These are phyloP conservation scores for Byasa hedistus DNA, from an alignment of 2,888 invertebrate species.

Conservation along the genomic window DNA sequence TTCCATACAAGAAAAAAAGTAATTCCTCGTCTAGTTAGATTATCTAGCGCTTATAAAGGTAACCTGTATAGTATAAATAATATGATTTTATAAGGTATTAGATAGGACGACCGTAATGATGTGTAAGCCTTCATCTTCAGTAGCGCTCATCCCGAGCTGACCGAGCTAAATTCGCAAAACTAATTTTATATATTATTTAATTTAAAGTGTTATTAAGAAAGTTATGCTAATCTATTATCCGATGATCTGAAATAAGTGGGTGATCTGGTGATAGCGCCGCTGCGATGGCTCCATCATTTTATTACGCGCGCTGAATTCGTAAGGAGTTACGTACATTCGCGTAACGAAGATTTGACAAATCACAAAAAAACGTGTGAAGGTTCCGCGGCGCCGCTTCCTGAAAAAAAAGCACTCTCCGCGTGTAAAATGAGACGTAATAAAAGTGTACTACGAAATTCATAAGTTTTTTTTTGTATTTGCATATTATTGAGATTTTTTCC, in stretches of 20 bases:
- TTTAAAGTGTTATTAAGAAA: too few relatives aligned
- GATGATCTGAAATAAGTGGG: not conserved
- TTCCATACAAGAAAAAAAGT: too few relatives aligned
- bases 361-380: slow-evolving; percentile 30
- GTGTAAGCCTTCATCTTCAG: too few relatives aligned
- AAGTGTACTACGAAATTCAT: not conserved
- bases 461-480: not conserved
- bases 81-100: too few relatives aligned
- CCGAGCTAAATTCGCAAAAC: too few relatives aligned
- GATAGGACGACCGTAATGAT: too few relatives aligned
- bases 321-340: slow-evolving; percentile 36
- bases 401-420: slow-evolving; percentile 4
- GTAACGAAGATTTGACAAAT: slow-evolving; percentile 42
- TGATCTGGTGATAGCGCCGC: slow-evolving; percentile 40
- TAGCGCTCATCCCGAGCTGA: too few relatives aligned
- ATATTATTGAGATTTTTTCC: not conserved
- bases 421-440: not conserved
- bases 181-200: too few relatives aligned
- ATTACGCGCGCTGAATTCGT: slow-evolving; percentile 39
- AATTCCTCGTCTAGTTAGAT: too few relatives aligned
- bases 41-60: too few relatives aligned
- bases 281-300: slow-evolving; percentile 41
- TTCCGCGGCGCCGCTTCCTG: slow-evolving; percentile 5
- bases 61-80: too few relatives aligned
- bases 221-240: not conserved